Conservation (phyloP, 2,888 invertebrate genomes). For the Tachina lurida region DNA sequence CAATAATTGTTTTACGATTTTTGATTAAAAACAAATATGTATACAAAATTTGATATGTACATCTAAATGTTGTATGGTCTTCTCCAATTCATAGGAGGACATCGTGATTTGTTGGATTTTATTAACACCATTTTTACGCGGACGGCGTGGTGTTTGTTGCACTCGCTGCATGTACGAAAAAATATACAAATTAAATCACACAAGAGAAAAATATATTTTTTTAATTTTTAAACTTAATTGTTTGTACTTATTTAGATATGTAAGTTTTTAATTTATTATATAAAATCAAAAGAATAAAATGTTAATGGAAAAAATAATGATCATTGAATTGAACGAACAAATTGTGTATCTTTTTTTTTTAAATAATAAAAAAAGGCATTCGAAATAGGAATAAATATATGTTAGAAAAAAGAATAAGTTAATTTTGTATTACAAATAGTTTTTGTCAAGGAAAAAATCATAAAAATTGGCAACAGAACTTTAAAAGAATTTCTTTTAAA, state of each 20-base stretch:
- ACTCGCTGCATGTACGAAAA: slow-evolving; percentile 72
- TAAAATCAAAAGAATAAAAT: neutral
- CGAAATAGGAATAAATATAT: neutral
- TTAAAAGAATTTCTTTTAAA: slow-evolving; percentile 24
- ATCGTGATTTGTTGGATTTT: slow-evolving; percentile 76
- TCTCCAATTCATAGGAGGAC: slow-evolving; percentile 80
- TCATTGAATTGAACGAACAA: neutral
- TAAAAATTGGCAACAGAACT: slow-evolving; percentile 13
- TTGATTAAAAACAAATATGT: neutral
- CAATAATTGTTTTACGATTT: slow-evolving; percentile 12
- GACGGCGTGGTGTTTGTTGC: slow-evolving; percentile 72
- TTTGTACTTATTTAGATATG: neutral
- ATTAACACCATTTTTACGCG: slow-evolving; percentile 77
- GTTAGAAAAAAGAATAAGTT: neutral
- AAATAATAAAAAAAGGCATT: slow-evolving; percentile 1
- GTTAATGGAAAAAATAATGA: slow-evolving; percentile 8
- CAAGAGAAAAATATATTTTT: slow-evolving; percentile 61
- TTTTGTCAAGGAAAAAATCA: neutral
- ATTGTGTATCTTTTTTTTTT: too few species aligned
- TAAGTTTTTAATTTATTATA: slow-evolving; percentile 13
- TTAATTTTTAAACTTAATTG: slow-evolving; percentile 26
- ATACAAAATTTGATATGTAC: slow-evolving; percentile 74
- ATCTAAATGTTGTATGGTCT: slow-evolving; percentile 80
- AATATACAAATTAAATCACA: slow-evolving; percentile 71
- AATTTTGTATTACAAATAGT: too few species aligned